These are phyloP conservation scores for Reticulitermes speratus DNA, from an alignment of 1,140 invertebrate genomes.

Conservation along the genomic window DNA sequence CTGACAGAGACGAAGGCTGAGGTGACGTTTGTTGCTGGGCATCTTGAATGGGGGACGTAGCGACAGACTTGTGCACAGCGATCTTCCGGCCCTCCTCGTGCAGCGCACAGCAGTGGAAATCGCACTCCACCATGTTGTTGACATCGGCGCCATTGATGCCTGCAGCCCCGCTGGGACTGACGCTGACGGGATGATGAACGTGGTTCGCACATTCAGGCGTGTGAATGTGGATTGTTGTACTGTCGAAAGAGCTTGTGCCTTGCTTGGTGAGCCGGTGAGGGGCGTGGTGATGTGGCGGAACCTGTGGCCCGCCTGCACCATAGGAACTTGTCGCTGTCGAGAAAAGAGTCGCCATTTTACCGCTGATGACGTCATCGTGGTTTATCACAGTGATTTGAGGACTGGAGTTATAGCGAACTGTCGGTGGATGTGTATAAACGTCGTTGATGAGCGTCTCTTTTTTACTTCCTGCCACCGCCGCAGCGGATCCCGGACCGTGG, in stretches of 20 bases:
- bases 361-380: conserved; percentile 65
- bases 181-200: conserved; percentile 60
- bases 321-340: conserved; percentile 43
- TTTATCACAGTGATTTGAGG: conserved; percentile 90
- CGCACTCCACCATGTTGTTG: conserved; percentile 75
- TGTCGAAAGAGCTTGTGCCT: conserved; percentile 70
- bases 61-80: conserved; percentile 85
- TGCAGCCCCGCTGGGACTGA: conserved; percentile 48
- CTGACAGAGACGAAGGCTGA: conserved; percentile 51
- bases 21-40: conserved; percentile 66
- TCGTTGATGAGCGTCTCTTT: conserved; percentile 58
- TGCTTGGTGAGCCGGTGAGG: conserved; percentile 58
- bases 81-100: conserved; percentile 89
- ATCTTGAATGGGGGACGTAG: conserved; percentile 88
- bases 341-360: conserved; percentile 40
- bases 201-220: conserved; percentile 80
- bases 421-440: conserved; percentile 50
- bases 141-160: conserved; percentile 52
- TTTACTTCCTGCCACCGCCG: conserved; percentile 44
- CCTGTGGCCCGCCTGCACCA: conserved; percentile 36
- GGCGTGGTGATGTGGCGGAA: conserved; percentile 41
- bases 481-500: conserved; percentile 34
- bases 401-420: conserved; percentile 56
- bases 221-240: conserved; percentile 74
- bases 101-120: conserved; percentile 91